Evolutionary conservation across 2,797 vertebrate species (phyloP).

Genomic region (Kryptopterus vitreolus): DNA sequence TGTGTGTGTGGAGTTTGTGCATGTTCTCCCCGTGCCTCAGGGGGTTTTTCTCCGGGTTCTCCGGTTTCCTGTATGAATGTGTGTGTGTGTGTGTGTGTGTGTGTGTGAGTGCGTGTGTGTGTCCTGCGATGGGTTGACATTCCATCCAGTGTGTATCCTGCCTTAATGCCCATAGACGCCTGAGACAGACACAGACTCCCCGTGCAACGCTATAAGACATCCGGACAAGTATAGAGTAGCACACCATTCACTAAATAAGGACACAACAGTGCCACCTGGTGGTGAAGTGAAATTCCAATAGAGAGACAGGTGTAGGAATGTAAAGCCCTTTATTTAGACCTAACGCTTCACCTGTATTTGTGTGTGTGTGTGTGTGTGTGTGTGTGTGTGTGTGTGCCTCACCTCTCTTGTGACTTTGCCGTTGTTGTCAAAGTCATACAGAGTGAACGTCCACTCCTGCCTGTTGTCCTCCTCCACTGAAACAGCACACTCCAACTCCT

Average conservation of each 20-base stretch:
- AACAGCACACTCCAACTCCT: constrained; percentile 98
- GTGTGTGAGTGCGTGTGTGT: no score
- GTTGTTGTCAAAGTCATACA: constrained; percentile 99
- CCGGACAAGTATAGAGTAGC: no score
- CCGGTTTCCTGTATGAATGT: no score
- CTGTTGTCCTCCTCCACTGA: constrained; percentile 97
- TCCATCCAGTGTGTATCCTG: no score
- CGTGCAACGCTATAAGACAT: no score
- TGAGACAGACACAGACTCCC: no score
- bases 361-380: constrained; percentile 2
- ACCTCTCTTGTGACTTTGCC: constrained; percentile 99
- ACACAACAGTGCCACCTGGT: background rate
- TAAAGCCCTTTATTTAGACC: background rate
- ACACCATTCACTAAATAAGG: background rate
- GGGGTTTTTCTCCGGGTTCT: no score
- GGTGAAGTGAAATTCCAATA: background rate
- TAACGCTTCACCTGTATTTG: background rate
- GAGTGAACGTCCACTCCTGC: constrained; percentile 99
- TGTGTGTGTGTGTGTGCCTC: constrained; percentile 54
- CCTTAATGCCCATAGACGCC: no score
- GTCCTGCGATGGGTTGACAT: no score
- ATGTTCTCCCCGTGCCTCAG: no score
- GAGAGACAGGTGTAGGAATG: background rate
- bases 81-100: no score
- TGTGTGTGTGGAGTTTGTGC: no score